These are phyloP conservation scores for Micronycteris hirsuta DNA, from an alignment of 2,113 vertebrate genomes.

Conservation along the genomic window DNA sequence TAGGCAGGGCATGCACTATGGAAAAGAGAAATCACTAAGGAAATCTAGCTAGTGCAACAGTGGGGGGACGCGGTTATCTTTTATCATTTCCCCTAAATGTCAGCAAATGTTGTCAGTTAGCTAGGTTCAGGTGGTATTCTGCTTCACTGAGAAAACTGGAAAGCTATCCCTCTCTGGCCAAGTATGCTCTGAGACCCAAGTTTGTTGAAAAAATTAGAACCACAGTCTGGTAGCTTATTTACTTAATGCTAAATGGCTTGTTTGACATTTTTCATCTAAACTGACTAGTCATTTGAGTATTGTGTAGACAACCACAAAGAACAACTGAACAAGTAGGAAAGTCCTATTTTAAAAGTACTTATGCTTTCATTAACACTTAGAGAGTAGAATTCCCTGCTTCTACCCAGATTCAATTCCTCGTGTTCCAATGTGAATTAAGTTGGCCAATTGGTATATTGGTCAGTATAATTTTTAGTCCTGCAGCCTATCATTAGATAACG, in stretches of 20 bases:
- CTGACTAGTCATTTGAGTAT: background rate
- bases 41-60: background rate
- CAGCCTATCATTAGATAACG: conserved; percentile 1
- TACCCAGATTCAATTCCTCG: background rate
- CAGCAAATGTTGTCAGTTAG: background rate
- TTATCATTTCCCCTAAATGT: background rate
- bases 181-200: background rate
- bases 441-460: background rate
- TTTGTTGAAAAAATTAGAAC: background rate
- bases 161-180: background rate
- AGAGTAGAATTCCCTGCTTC: background rate
- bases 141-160: background rate
- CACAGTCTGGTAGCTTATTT: background rate
- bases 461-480: conserved; percentile 9
- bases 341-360: background rate
- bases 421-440: background rate
- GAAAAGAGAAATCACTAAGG: background rate
- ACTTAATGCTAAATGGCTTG: background rate
- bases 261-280: background rate
- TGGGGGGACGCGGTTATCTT: background rate
- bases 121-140: background rate
- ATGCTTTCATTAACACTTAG: background rate
- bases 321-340: background rate
- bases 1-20: background rate
- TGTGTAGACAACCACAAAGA: conserved; percentile 13